phyloP scores from a whole-genome alignment of 2,797 vertebrate genomes.

The Anabacerthia variegaticeps region DNA sequence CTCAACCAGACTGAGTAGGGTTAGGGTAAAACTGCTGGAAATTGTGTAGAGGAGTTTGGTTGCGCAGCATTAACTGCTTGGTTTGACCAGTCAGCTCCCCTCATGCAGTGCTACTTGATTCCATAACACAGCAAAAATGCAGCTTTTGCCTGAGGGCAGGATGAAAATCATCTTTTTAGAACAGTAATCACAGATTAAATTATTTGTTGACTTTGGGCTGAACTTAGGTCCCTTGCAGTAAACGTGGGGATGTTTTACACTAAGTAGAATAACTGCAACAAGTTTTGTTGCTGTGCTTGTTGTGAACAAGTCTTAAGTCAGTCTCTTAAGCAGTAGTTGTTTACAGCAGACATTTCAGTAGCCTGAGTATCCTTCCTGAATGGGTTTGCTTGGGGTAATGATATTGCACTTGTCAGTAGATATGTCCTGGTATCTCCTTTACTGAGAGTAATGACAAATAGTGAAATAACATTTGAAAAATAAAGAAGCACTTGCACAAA shows the following conservation, averaged over 20 bases:
- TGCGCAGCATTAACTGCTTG: background rate
- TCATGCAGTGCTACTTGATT: rapidly evolving
- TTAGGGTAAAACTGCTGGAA: background rate
- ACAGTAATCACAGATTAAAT: background rate
- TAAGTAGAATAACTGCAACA: background rate
- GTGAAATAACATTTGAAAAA: background rate
- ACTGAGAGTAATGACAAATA: background rate
- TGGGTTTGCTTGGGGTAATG: background rate
- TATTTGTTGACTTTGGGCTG: background rate
- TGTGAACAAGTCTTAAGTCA: background rate
- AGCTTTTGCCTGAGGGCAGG: background rate
- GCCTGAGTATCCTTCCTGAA: background rate
- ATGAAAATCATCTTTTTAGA: background rate
- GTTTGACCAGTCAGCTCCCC: rapidly evolving
- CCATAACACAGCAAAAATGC: background rate
- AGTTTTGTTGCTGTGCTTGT: background rate
- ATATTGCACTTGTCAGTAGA: background rate
- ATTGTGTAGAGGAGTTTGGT: background rate
- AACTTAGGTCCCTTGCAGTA: background rate
- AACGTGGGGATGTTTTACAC: rapidly evolving
- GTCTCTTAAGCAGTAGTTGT: background rate
- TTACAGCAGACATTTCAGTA: background rate
- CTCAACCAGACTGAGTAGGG: background rate
- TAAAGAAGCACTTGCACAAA: background rate
- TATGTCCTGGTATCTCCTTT: background rate